These are phyloP conservation scores for Paradoxurus hermaphroditus DNA, from an alignment of 2,113 vertebrate species.

Conservation along the genomic window DNA sequence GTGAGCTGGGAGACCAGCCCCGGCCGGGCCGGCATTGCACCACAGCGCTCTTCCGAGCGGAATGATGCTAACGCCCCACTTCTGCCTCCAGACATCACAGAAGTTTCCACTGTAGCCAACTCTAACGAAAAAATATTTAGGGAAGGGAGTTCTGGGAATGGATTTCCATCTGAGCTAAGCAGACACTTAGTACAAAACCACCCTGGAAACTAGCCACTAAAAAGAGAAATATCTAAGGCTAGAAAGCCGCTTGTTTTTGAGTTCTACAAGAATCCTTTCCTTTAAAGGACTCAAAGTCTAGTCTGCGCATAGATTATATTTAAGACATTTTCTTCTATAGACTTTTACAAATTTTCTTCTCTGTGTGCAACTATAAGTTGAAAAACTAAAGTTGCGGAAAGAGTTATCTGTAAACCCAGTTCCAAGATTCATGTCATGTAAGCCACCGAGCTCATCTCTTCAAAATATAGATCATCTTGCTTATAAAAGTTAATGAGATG, in stretches of 20 bases:
- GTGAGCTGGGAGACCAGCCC: background rate
- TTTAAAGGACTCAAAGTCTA: background rate
- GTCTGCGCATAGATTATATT: background rate
- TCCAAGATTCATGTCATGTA: background rate
- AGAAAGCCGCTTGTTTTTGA: background rate
- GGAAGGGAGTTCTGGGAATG: background rate
- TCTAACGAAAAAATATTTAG: background rate
- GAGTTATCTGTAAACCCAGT: background rate
- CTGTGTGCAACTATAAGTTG: background rate
- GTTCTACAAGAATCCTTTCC: background rate
- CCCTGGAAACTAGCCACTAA: background rate
- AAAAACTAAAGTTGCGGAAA: background rate
- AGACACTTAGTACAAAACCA: background rate
- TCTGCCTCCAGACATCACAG: background rate
- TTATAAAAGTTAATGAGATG: conserved; percentile 3
- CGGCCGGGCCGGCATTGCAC: too few relatives aligned
- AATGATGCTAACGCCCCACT: background rate
- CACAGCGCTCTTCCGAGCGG: background rate
- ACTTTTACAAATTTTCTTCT: background rate
- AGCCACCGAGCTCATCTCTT: background rate
- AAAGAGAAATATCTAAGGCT: background rate
- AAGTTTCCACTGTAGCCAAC: background rate
- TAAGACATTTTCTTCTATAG: background rate
- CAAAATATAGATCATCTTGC: conserved; percentile 4
- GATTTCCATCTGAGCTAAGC: background rate